Percentiles rank a stretch among this genome's conserved stretches.
phyloP scores from a whole-genome alignment of 2,113 vertebrate genomes.

The Cygnus atratus region DNA sequence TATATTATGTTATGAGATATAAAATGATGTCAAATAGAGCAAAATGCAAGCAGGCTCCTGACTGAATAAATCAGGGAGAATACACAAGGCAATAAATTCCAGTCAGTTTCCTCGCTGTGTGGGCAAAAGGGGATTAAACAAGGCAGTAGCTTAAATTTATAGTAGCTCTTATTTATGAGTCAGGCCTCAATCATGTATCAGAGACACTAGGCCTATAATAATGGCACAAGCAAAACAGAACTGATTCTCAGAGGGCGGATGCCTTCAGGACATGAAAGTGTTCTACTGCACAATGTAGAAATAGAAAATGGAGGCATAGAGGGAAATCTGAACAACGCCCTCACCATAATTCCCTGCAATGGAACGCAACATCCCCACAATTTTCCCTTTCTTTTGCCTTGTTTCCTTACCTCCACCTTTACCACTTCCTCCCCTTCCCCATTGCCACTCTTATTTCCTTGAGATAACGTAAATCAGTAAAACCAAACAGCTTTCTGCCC shows the following conservation, averaged over 20 bases:
- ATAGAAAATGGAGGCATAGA: conserved; percentile 28
- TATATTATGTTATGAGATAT: conserved; percentile 56
- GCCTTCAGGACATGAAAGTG: conserved; percentile 55
- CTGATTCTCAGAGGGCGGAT: conserved; percentile 40
- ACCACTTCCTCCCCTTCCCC: background rate
- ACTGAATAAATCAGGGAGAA: conserved; percentile 74
- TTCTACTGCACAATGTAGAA: background rate
- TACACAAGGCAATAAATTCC: conserved; percentile 69
- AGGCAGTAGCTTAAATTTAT: conserved; percentile 75
- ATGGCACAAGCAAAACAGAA: conserved; percentile 67
- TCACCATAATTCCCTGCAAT: background rate
- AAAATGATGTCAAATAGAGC: conserved; percentile 71
- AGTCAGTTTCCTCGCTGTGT: conserved; percentile 70
- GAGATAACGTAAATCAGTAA: background rate
- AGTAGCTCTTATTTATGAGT: conserved; percentile 72
- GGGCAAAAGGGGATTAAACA: conserved; percentile 74
- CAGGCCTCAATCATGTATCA: conserved; percentile 73
- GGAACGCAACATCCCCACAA: background rate
- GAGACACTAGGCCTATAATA: conserved; percentile 68
- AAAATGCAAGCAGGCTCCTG: conserved; percentile 68
- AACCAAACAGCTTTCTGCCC: conserved; percentile 14
- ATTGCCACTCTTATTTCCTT: background rate
- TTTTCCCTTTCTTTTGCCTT: conserved; percentile 16
- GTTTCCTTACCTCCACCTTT: conserved; percentile 14
- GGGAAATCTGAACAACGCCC: conserved; percentile 1